These are phyloP conservation scores for Myiotriccus ornatus DNA, from an alignment of 2,797 vertebrate species.

Conservation along the genomic window DNA sequence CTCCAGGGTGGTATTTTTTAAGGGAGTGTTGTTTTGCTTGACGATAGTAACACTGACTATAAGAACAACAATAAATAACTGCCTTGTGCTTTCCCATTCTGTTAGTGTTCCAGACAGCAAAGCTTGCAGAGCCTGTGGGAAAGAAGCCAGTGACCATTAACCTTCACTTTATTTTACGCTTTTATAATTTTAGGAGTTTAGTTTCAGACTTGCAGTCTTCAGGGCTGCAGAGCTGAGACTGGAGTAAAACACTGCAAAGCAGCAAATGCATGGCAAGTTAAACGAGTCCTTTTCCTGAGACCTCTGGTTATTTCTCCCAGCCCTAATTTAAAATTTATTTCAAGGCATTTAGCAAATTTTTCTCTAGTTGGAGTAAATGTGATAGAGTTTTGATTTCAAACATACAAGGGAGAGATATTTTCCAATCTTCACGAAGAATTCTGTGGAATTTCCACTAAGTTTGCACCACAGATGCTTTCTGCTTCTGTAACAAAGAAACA, in stretches of 20 bases:
- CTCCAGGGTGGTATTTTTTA: background rate
- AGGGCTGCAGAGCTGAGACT: background rate
- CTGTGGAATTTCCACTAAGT: background rate
- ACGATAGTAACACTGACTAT: background rate
- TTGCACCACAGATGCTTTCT: background rate
- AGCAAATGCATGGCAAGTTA: background rate
- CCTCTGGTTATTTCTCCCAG: background rate
- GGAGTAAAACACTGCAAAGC: background rate
- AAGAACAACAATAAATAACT: background rate
- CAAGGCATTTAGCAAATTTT: background rate
- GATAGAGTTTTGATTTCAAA: background rate
- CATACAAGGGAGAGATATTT: background rate
- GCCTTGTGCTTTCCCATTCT: background rate
- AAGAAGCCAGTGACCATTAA: conserved; percentile 14
- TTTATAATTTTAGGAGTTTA: background rate
- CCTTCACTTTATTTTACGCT: background rate
- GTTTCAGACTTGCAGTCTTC: background rate
- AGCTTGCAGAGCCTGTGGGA: background rate
- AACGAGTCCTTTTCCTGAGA: background rate
- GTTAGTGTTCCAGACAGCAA: background rate
- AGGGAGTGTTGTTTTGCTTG: background rate
- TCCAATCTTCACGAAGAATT: background rate
- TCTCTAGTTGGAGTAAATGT: background rate
- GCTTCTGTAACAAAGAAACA: background rate
- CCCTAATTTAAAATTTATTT: background rate